Evolutionary conservation across 2,113 vertebrate genomes (phyloP).

Genomic region (Manacus vitellinus): DNA sequence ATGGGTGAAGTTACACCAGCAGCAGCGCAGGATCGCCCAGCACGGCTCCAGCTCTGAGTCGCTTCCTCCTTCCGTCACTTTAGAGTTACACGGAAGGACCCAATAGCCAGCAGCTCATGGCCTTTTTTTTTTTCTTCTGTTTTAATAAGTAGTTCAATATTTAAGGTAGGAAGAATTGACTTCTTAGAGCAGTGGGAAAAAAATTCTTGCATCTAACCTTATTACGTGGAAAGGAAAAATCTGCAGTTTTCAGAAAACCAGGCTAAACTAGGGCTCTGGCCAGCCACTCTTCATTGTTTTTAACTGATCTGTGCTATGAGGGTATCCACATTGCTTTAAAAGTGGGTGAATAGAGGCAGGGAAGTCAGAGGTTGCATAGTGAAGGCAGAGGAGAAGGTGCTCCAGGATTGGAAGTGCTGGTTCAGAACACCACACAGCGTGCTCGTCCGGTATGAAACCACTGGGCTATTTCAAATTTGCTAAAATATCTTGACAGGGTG

Average conservation of each 20-base stretch:
- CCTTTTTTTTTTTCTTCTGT: too few relatives aligned
- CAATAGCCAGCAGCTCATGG: background rate
- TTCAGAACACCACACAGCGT: accelerated
- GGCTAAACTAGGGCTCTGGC: background rate
- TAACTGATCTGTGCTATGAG: background rate
- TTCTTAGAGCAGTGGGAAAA: background rate
- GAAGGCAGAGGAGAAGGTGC: background rate
- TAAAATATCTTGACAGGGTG: background rate
- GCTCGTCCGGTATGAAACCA: background rate
- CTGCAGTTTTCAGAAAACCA: background rate
- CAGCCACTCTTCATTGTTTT: background rate
- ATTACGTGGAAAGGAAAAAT: background rate
- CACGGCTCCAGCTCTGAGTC: accelerated
- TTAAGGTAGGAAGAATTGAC: background rate
- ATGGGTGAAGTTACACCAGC: background rate
- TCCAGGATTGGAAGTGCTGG: background rate
- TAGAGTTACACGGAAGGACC: background rate
- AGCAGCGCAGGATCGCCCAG: accelerated
- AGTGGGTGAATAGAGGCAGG: background rate
- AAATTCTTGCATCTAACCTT: background rate
- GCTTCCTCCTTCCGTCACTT: background rate
- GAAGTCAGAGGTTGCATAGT: background rate
- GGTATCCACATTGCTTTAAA: background rate
- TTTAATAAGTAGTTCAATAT: background rate
- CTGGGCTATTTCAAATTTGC: background rate